Evolutionary conservation across 2,888 invertebrate genomes (phyloP).

Genomic region (Troilus luridus): DNA sequence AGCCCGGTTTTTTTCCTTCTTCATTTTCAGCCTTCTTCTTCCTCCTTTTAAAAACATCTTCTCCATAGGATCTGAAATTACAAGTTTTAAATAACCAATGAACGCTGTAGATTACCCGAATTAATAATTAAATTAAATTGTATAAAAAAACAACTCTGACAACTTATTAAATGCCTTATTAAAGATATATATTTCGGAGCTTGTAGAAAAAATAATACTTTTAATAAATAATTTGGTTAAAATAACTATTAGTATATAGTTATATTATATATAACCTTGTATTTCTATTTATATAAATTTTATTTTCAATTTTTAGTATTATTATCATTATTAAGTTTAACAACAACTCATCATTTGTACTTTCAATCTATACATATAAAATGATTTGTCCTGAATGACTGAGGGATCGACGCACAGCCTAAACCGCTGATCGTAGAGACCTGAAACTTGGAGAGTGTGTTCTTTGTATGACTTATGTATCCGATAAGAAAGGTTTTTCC

Average conservation of each 20-base stretch:
- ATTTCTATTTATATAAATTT: no score
- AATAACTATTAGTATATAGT: background rate
- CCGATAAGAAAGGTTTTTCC: no score
- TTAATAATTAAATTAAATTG: background rate
- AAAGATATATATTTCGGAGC: background rate
- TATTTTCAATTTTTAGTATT: no score
- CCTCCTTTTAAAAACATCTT: background rate
- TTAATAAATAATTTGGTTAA: background rate
- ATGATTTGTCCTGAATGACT: no score
- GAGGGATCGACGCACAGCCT: no score
- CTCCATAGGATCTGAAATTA: background rate
- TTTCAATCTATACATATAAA: no score
- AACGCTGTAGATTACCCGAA: background rate
- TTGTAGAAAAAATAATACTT: background rate
- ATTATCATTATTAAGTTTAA: no score
- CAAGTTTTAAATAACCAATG: background rate
- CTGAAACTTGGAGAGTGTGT: no score
- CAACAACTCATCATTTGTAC: no score
- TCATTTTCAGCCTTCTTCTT: background rate
- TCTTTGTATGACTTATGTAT: no score
- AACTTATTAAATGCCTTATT: background rate
- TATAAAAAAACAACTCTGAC: background rate
- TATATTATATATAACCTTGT: no score
- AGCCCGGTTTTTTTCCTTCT: background rate
- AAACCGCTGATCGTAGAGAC: no score